These are phyloP conservation scores for Nicator chloris DNA, from an alignment of 2,113 vertebrate genomes.

Conservation along the genomic window DNA sequence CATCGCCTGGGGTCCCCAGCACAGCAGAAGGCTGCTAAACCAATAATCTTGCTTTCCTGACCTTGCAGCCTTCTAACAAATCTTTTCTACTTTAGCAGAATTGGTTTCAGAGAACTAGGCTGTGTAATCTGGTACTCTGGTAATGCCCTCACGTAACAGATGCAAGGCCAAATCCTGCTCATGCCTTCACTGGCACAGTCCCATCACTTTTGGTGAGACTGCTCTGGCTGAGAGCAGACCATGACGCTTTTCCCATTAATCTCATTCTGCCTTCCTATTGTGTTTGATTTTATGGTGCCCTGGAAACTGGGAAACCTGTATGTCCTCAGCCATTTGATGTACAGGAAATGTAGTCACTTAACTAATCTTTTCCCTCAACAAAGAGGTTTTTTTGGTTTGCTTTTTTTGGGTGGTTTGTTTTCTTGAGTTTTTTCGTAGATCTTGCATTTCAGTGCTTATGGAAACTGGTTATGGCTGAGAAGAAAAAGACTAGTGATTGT, in stretches of 20 bases:
- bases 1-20: not conserved
- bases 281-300: not conserved
- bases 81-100: constrained; percentile 33
- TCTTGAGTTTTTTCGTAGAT: not conserved
- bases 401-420: not conserved
- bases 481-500: not conserved
- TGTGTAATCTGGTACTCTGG: constrained; percentile 8
- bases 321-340: not conserved
- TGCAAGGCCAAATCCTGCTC: not conserved
- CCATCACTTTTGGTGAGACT: not conserved
- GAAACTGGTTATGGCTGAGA: not conserved
- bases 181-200: not conserved
- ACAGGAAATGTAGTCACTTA: not conserved
- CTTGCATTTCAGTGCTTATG: not conserved
- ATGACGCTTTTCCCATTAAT: not conserved
- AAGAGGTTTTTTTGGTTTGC: not conserved
- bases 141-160: constrained; percentile 18
- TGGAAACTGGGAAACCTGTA: constrained; percentile 16
- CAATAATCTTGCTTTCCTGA: constrained; percentile 38
- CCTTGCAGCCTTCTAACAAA: constrained; percentile 40
- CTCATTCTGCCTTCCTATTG: not conserved
- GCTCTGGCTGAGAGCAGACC: not conserved
- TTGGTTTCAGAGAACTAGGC: constrained; percentile 8
- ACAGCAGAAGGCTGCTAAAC: constrained; percentile 34
- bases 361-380: not conserved